Percentiles rank a stretch among this genome's conserved stretches.
Conservation (phyloP, 2,888 invertebrate species). For the Drosophila hamatofila region DNA sequence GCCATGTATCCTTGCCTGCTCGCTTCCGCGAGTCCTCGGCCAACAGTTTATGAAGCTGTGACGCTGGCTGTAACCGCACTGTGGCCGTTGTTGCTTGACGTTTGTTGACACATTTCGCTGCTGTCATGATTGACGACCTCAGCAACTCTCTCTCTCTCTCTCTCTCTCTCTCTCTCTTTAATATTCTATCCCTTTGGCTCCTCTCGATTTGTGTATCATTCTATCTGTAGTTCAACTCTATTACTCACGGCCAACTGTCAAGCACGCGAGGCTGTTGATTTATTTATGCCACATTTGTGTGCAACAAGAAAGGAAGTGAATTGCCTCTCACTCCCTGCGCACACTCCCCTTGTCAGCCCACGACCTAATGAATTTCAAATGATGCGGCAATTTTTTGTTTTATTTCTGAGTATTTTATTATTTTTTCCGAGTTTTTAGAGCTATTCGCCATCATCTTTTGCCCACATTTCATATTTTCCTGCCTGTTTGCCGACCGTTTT, state of each 20-base stretch:
- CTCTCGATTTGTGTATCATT: conserved; percentile 18
- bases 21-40: conserved; percentile 14
- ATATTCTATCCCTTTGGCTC: conserved; percentile 3
- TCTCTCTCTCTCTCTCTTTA: neutral
- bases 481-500: conserved; percentile 57
- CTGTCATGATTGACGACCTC: conserved; percentile 77
- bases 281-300: conserved; percentile 63
- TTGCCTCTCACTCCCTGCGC: conserved; percentile 31
- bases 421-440: conserved; percentile 35
- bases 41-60: conserved; percentile 72
- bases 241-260: conserved; percentile 63
- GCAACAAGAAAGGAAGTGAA: conserved; percentile 59
- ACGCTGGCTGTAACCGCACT: conserved; percentile 46
- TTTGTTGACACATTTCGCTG: conserved; percentile 77
- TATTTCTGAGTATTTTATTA: conserved; percentile 26
- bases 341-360: conserved; percentile 50
- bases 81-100: conserved; percentile 63
- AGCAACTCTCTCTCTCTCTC: neutral
- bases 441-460: conserved; percentile 54
- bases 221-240: conserved; percentile 32
- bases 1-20: neutral
- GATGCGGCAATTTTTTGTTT: conserved; percentile 70
- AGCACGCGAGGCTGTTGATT: conserved; percentile 76
- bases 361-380: conserved; percentile 77
- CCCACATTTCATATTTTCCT: conserved; percentile 53